A percentile compares a stretch with the other conserved stretches of the same genome.
Evolutionary conservation across 2,797 vertebrate species (phyloP).

Genomic region (Novumbra hubbsi): DNA sequence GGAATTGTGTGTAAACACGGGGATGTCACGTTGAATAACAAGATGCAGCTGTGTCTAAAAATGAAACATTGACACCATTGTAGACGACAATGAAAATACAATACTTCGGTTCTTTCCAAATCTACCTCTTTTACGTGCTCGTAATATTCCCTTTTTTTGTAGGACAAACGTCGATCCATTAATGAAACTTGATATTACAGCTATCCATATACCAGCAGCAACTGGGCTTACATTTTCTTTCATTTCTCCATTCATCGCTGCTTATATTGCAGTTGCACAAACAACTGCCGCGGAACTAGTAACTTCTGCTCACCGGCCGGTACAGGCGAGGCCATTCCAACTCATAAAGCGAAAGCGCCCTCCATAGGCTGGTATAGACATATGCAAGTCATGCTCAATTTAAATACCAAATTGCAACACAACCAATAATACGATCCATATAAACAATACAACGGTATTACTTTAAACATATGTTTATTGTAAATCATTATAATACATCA

Average conservation of each 20-base stretch:
- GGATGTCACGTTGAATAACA: no score
- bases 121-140: constrained; percentile 84
- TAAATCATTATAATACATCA: background rate
- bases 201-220: constrained; percentile 80
- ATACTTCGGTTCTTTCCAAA: background rate
- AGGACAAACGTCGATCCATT: constrained; percentile 95
- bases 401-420: background rate
- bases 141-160: constrained; percentile 92
- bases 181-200: constrained; percentile 88
- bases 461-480: background rate
- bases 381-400: background rate
- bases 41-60: background rate
- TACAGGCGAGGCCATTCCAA: background rate
- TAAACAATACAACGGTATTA: background rate
- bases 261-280: background rate
- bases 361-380: background rate
- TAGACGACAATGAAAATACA: background rate
- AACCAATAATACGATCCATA: background rate
- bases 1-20: no score
- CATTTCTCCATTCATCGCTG: background rate
- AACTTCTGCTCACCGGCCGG: background rate
- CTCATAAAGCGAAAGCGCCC: background rate
- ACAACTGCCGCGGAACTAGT: background rate
- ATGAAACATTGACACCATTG: background rate
- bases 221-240: constrained; percentile 41